Conservation (phyloP, 2,113 vertebrate species). For the Scomber japonicus region DNA sequence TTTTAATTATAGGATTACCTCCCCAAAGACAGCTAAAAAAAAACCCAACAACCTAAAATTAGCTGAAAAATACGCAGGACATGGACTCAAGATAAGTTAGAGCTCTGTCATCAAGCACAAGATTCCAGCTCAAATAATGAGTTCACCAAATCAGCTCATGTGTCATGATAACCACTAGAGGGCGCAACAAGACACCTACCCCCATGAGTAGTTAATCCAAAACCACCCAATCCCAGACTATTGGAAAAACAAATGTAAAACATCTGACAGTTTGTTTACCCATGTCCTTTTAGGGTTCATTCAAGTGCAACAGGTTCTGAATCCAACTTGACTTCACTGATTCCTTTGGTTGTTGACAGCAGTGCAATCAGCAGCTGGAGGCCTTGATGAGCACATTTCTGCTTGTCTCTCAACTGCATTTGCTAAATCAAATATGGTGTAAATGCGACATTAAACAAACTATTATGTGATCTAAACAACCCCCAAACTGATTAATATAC, state of each 20-base stretch:
- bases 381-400: neutral
- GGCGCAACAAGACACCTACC: constrained; percentile 14
- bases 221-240: neutral
- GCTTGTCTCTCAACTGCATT: neutral
- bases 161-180: constrained; percentile 43
- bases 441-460: neutral
- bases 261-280: neutral
- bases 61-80: too few species aligned
- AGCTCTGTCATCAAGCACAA: too few species aligned
- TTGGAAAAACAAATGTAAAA: neutral
- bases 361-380: neutral
- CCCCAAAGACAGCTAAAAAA: too few species aligned
- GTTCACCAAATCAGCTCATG: fast-evolving
- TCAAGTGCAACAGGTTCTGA: neutral
- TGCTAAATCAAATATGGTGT: neutral
- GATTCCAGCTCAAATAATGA: neutral
- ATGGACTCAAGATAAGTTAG: neutral
- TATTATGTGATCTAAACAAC: neutral
- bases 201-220: neutral
- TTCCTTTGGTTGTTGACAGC: neutral
- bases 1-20: too few species aligned
- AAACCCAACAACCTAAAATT: too few species aligned
- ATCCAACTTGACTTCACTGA: neutral
- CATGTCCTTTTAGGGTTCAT: neutral
- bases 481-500: too few species aligned